Evolutionary conservation across 2,888 invertebrate genomes (phyloP), one percentile per base, ranked within the genome.

Genomic region (Salpingus planirostris): DNA sequence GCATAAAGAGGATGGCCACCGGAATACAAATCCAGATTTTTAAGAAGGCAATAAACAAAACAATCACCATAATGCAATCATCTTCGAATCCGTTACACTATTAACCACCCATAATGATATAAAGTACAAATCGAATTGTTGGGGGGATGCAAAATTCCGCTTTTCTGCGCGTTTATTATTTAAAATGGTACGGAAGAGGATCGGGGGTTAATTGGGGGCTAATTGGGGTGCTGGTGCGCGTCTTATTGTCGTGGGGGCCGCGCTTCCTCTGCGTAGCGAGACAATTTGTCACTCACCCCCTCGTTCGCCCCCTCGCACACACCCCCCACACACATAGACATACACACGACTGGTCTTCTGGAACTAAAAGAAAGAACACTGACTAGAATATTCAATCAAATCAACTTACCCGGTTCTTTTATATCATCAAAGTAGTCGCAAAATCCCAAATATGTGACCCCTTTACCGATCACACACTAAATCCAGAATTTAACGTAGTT

Each of bases 361-460:
- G 51, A 59, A 60, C 56, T 56, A 56, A 59, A 57, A 56, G 57
- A 60, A 58, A 58, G 58, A 58, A 54, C 53, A 59, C 57, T 61
- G 61, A 61, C 61, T 60, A 50, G 61, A 61, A 61, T 61, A 61
- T 61, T 60, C 59, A 59, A 61, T 61, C 58, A 61, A 61, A 61
- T 61, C 61, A 61, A 59, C 59, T 58, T 54, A 51, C 49, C 51
- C 50, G 46, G 49, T 48, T 51, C 54, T 53, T 57, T 55, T 53
- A 52, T 55, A 54, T 55, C 53, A 58, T 60, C 59, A 59, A 59
- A 57, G 59, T 54, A 54, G 54, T 55, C 50, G 53, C 54, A 44
- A 59, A 57, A 59, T 58, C 55, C 57, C 46, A 47, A 55, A 54
- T 57, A 60, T 61, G 58, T 59, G 58, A 59, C 54, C 56, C 49